These are phyloP conservation scores for Oxyura jamaicensis DNA, from an alignment of 2,113 vertebrate genomes.

Conservation along the genomic window DNA sequence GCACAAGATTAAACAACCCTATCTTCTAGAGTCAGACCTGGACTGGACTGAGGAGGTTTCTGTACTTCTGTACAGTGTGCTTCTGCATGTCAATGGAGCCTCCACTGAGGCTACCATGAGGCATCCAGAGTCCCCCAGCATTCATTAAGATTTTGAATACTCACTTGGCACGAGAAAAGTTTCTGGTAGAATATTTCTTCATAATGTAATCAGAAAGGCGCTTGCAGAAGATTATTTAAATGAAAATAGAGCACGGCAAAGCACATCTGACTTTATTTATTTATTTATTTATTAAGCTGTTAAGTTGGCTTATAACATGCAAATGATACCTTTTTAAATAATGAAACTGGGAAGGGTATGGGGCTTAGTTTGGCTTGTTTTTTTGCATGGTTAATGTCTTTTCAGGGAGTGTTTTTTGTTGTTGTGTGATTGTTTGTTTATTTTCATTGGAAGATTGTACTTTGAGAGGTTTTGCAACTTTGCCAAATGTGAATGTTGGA, in stretches of 20 bases:
- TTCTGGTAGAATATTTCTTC: not conserved
- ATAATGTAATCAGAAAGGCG: not conserved
- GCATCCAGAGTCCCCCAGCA: not conserved
- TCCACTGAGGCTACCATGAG: not conserved
- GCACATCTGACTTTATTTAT: not conserved
- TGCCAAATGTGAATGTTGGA: not conserved
- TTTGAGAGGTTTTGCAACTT: not conserved
- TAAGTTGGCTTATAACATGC: not conserved
- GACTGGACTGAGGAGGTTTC: not conserved
- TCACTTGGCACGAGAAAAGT: not conserved
- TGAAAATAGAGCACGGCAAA: not conserved
- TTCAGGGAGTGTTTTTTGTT: not conserved
- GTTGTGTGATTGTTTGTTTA: not conserved
- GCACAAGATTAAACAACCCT: not conserved
- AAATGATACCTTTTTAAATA: not conserved
- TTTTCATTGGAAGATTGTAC: not conserved
- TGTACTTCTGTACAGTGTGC: not conserved
- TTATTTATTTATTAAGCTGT: not conserved
- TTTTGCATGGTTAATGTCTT: not conserved
- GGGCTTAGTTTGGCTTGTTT: not conserved
- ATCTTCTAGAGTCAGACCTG: not conserved
- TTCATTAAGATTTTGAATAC: accelerated
- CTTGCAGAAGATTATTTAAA: not conserved
- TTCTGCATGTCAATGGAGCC: not conserved
- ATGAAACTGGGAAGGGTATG: not conserved